Evolutionary conservation across 2,888 invertebrate species (phyloP).

Genomic region (Cyclophora albipunctata): DNA sequence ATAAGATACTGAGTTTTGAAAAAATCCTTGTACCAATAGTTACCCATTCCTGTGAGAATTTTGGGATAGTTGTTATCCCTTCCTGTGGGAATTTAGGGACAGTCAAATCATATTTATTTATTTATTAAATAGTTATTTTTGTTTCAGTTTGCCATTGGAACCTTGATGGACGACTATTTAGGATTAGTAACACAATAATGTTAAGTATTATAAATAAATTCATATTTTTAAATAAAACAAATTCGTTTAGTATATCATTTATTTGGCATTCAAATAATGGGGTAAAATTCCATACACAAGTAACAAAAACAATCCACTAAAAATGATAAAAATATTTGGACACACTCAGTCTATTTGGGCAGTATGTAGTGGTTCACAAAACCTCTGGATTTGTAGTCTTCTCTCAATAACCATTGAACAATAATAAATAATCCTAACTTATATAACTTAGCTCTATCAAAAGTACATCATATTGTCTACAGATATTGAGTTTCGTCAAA

Average conservation of each 20-base stretch:
- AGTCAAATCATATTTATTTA: too few relatives aligned
- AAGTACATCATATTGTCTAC: slow-evolving; percentile 26
- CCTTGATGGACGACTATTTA: slow-evolving; percentile 98
- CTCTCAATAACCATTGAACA: slow-evolving; percentile 18
- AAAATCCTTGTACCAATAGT: too few relatives aligned
- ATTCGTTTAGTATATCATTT: slow-evolving; percentile 44
- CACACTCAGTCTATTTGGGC: slow-evolving; percentile 71
- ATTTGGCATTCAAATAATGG: slow-evolving; percentile 74
- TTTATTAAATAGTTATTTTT: slow-evolving; percentile 18
- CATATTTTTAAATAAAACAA: slow-evolving; percentile 31
- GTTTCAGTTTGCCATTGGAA: slow-evolving; percentile 97
- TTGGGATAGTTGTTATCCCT: too few relatives aligned
- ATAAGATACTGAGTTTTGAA: too few relatives aligned
- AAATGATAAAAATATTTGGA: slow-evolving; percentile 65
- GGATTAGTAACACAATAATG: slow-evolving; percentile 79
- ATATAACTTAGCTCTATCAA: slow-evolving; percentile 30
- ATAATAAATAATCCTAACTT: slow-evolving; percentile 27
- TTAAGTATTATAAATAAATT: slow-evolving; percentile 14
- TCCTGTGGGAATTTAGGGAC: too few relatives aligned
- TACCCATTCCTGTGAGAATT: too few relatives aligned
- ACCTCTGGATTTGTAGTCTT: slow-evolving; percentile 24
- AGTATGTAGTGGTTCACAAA: slow-evolving; percentile 41
- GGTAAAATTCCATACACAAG: slow-evolving; percentile 61
- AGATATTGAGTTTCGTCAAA: slow-evolving; percentile 6
- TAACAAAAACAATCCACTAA: slow-evolving; percentile 65